phyloP scores from a whole-genome alignment of 2,888 invertebrate species.

The Hartigia nigra region DNA sequence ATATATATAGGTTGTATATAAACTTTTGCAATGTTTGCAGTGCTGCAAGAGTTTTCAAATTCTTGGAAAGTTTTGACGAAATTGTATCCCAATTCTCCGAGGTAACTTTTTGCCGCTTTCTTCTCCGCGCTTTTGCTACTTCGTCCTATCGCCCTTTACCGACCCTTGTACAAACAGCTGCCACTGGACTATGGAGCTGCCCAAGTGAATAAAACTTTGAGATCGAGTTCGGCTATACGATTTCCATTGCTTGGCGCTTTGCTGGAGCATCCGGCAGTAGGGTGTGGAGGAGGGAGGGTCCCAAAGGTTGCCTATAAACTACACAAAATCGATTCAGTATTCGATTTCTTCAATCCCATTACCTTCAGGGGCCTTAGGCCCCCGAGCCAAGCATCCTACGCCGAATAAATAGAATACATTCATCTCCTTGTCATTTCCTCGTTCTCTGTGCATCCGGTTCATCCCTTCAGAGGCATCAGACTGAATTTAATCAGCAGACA shows the following conservation, averaged over 20 bases:
- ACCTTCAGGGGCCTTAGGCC: neutral
- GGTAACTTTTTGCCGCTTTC: neutral
- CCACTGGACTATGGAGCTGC: neutral
- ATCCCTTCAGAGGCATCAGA: slow-evolving; percentile 42
- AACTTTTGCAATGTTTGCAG: neutral
- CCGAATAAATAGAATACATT: neutral
- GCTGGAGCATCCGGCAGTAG: neutral
- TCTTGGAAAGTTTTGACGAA: neutral
- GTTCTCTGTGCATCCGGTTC: slow-evolving; percentile 12
- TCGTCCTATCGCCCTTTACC: neutral
- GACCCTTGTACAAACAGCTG: neutral
- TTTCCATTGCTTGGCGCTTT: neutral
- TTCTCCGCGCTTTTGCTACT: neutral
- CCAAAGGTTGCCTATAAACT: neutral
- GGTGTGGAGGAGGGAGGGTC: neutral
- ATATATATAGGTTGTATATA: neutral
- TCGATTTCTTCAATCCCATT: neutral
- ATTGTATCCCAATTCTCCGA: neutral
- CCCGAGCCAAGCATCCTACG: neutral
- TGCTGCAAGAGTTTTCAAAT: neutral
- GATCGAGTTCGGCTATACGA: neutral
- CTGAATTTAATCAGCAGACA: slow-evolving; percentile 48
- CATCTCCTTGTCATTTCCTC: neutral
- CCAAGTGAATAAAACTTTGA: neutral
- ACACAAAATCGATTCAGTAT: neutral